Base-by-base conservation (phyloP, 2,888 invertebrate species). In the Syrphus vitripennis region DNA sequence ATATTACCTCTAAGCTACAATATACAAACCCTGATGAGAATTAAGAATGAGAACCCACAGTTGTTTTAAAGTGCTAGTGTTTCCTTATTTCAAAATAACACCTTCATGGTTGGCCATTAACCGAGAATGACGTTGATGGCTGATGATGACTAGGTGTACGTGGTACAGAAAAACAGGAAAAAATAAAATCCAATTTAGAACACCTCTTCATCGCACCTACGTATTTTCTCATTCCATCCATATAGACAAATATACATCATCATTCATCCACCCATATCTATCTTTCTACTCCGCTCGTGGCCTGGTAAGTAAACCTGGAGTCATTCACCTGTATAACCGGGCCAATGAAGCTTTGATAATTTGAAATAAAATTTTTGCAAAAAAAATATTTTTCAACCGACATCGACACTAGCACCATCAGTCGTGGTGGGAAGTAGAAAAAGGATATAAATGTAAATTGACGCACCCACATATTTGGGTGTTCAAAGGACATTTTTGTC, bases 311-410 rank as follows among this genome's bases (percentile, higher is more conserved):
- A 59, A 21, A 37, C 34, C 59, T 37, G 7, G 3, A 78, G 55
- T 57, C 74, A 74, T 74, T 78, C 74, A 83, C 55, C 78, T 53
- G n/a, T 50, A 16, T 69, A 65, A 72, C 72, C 19, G 37, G 59
- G 50, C 59, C 59, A 77, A 67, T 72, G 37, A 71, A 76, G 57
- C 40, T 57, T 67, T 40, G 31, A 71, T 82, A 83, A 74, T 61
- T 14, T 53, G 74, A 37, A 71, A 48, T 16, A 29, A 34, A 48
- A 12, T 67, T 21, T n/a, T 42, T 24, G 69, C 61, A 63, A 71
- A 72, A 71, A 63, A 71, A 72, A 71, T 71, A 72, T 67, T 42
- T 59, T 34, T 21, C 21, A 19, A 57, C 6, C 19, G 6, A 12
- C 55, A 0, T 42, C 21, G 14, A 5, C 59, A 34, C 16, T 40